Conservation (phyloP, 2,888 invertebrate genomes). For the Elysia crispata region DNA sequence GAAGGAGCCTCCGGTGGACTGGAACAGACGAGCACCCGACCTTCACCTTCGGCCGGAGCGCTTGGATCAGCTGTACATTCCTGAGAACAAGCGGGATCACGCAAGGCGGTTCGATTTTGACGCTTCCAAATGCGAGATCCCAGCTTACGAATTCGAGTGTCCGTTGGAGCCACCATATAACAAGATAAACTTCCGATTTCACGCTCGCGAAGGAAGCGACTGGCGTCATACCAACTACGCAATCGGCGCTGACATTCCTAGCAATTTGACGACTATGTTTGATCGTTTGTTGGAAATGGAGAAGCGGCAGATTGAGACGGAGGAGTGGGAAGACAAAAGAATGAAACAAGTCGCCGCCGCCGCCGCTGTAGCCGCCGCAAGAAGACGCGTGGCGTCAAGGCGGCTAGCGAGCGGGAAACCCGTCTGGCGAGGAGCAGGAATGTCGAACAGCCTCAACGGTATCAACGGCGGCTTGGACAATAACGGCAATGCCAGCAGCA, state of each 20-base stretch:
- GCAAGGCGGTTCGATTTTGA: constrained; percentile 71
- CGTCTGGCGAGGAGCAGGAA: constrained; percentile 35
- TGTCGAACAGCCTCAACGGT: constrained; percentile 4
- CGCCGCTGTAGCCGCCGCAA: constrained; percentile 12
- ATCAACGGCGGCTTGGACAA: background rate
- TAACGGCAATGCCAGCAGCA: constrained; percentile 41
- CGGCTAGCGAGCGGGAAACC: background rate
- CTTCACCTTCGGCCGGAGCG: constrained; percentile 68
- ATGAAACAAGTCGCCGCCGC: constrained; percentile 45
- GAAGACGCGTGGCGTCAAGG: constrained; percentile 44
- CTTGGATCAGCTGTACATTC: constrained; percentile 67
- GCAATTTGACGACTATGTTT: constrained; percentile 47
- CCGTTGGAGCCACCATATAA: constrained; percentile 62
- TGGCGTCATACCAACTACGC: constrained; percentile 22
- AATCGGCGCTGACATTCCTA: background rate
- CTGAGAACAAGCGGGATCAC: constrained; percentile 62
- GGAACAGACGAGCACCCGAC: constrained; percentile 56
- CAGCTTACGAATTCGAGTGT: constrained; percentile 63
- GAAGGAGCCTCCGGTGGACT: constrained; percentile 61
- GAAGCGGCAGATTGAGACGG: constrained; percentile 64
- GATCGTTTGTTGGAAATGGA: constrained; percentile 67
- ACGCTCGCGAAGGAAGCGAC: constrained; percentile 39
- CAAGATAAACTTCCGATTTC: constrained; percentile 51
- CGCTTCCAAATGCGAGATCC: constrained; percentile 63
- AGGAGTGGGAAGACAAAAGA: constrained; percentile 65